These are phyloP conservation scores for Macrophya alboannulata DNA, from an alignment of 2,888 invertebrate species.

Conservation along the genomic window DNA sequence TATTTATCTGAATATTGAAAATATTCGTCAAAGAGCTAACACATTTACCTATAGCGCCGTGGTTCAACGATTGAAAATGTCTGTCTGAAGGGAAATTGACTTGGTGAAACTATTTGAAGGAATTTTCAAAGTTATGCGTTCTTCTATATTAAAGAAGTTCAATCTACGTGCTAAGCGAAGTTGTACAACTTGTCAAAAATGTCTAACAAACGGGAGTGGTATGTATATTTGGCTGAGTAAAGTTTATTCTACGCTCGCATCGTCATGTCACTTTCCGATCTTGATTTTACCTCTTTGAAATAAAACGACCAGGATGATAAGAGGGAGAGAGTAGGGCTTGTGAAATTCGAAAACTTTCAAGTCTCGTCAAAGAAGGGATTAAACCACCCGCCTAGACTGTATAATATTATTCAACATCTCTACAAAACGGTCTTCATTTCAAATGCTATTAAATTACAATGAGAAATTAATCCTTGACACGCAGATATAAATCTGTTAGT, in stretches of 20 bases:
- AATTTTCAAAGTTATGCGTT: slow-evolving; percentile 5
- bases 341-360: slow-evolving; percentile 3
- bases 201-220: slow-evolving; percentile 31
- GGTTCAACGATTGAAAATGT: not conserved
- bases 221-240: not conserved
- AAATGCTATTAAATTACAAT: not conserved
- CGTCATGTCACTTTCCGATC: slow-evolving; percentile 37
- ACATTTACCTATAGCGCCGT: not conserved
- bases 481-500: not conserved
- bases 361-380: not conserved
- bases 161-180: not conserved
- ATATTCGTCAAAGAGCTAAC: slow-evolving; percentile 7
- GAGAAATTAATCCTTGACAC: not conserved
- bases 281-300: slow-evolving; percentile 25
- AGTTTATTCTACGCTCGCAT: slow-evolving; percentile 1
- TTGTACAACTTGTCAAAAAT: slow-evolving; percentile 45
- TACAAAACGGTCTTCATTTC: not conserved
- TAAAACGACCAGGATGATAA: not conserved
- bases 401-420: not conserved
- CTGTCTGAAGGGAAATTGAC: not conserved
- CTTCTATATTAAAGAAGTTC: not conserved
- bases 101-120: not conserved
- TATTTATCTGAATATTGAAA: not conserved
- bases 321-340: not conserved
- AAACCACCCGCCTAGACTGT: not conserved